Evolutionary conservation across 2,888 invertebrate genomes (phyloP), one percentile per base, ranked within the genome.

Genomic region (Parthenolecanium corni): DNA sequence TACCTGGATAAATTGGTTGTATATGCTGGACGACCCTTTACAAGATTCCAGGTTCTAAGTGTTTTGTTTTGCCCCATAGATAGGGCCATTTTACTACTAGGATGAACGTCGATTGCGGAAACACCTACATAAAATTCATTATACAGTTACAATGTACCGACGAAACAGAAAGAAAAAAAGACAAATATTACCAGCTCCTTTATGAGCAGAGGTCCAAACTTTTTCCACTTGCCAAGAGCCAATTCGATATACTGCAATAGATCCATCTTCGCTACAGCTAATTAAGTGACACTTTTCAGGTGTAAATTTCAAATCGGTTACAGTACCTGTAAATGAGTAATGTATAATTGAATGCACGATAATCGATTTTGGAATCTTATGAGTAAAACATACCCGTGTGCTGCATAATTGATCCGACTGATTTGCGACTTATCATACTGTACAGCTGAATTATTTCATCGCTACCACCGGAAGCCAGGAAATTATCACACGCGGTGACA

Each of bases 1-100:
- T 83, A 85, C 70, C 79, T 84, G 66, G 83, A 82, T 36, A 94
- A 76, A 73, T 93, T 92, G n/a, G 87, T 88, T 1, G 86, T 84
- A 73, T 89, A 95, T 0, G 93, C 94, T 69, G 84, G 84, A 65
- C 92, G 80, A 0, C 94, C 95, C 73, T 91, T 93, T 1, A 95
- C 79, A 66, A 96, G 77, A 77, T 96, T 94, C 96, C 96, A 96
- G 2, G 94, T 94, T 70, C 85, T 78, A 51, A 96, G 74, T 4
- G 86, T 84, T 68, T 82, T 82, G 74, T 96, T 94, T 53, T 81
- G 82, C 16, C 93, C 91, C 42, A 93, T 79, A 12, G 92, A 87
- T 9, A 96, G 75, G 0, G 91, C 90, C 67, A 95, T 71, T 75
- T 92, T 93, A 14, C 92, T 92, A 69, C 85, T 84, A 1, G 92